Percentiles rank a stretch among this genome's conserved stretches.
Conservation (phyloP, 2,113 vertebrate genomes). For the Mastomys natalensis region DNA sequence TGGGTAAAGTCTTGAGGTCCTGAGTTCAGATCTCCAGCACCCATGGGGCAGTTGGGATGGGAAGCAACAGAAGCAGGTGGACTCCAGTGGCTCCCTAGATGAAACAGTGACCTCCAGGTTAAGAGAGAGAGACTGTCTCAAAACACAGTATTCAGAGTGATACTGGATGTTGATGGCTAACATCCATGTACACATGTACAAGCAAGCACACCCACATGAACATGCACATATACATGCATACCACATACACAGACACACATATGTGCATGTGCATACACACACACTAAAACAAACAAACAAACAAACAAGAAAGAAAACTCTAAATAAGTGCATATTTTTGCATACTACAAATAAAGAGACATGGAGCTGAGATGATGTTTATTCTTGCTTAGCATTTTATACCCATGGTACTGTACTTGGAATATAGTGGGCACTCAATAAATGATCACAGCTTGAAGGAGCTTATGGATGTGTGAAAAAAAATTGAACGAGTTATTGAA, state of each 20-base stretch:
- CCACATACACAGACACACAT: not conserved
- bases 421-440: not conserved
- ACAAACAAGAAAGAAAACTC: not conserved
- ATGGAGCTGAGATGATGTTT: not conserved
- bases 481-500: not conserved
- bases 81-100: not conserved
- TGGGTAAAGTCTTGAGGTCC: not conserved
- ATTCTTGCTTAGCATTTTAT: conserved; percentile 11
- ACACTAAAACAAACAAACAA: not conserved
- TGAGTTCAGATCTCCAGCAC: not conserved
- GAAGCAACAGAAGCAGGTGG: not conserved
- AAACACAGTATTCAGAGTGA: not conserved
- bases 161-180: too few relatives aligned
- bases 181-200: not conserved
- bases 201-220: not conserved
- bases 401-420: not conserved
- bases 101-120: too few relatives aligned
- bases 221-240: not conserved
- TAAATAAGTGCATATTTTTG: not conserved
- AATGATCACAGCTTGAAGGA: not conserved
- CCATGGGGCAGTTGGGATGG: too few relatives aligned
- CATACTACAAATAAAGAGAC: not conserved
- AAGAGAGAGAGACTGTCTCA: not conserved
- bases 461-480: not conserved
- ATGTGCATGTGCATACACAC: not conserved